These are phyloP conservation scores for Phengaris alcon DNA, from an alignment of 2,888 invertebrate species.

Conservation along the genomic window DNA sequence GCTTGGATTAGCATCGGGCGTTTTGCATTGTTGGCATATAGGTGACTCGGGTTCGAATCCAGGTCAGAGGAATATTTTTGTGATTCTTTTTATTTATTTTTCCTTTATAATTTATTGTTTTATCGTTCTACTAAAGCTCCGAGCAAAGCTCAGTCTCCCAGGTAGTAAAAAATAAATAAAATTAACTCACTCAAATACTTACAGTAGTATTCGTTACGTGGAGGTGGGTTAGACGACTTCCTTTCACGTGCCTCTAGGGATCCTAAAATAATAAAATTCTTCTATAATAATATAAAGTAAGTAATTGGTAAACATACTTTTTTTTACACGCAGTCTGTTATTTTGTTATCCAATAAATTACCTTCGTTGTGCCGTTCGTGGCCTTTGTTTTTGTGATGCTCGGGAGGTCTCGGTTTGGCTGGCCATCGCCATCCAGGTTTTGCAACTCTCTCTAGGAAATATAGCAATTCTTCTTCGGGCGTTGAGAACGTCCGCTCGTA, in stretches of 20 bases:
- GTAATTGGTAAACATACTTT: background rate
- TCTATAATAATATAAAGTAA: background rate
- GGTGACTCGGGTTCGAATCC: no score
- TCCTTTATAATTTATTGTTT: background rate
- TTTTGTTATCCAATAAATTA: constrained; percentile 23
- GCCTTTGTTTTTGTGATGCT: constrained; percentile 81
- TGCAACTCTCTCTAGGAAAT: constrained; percentile 88
- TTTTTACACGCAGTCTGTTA: background rate
- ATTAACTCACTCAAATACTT: constrained; percentile 49
- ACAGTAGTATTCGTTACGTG: constrained; percentile 76
- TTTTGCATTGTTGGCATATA: no score
- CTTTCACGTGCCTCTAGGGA: constrained; percentile 65
- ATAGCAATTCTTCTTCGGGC: constrained; percentile 87
- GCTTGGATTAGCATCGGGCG: no score
- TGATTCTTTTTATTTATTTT: no score
- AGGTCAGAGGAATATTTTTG: no score
- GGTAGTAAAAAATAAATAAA: background rate
- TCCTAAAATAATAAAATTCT: constrained; percentile 39
- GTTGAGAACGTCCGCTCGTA: constrained; percentile 83
- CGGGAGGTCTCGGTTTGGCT: constrained; percentile 82
- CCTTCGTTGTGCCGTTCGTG: constrained; percentile 67
- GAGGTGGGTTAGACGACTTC: constrained; percentile 63
- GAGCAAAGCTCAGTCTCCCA: no score
- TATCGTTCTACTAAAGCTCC: no score
- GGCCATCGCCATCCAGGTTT: constrained; percentile 93